phyloP scores from a whole-genome alignment of 2,888 invertebrate genomes.

The Oscheius onirici region DNA sequence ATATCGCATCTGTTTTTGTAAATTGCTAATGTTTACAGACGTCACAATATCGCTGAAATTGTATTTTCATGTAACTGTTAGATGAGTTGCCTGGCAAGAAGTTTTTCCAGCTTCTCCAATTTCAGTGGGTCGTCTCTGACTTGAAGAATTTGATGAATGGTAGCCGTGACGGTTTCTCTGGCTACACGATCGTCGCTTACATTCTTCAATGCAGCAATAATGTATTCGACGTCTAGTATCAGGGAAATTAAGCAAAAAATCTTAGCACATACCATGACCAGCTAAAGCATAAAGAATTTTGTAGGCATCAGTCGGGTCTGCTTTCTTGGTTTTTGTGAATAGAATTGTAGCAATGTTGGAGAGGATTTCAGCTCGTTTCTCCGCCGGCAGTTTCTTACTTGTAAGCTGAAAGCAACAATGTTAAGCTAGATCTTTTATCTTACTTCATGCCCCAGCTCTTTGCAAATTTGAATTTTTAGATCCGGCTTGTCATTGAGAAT shows the following conservation, averaged over 20 bases:
- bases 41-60: neutral
- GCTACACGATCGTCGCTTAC: neutral
- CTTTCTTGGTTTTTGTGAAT: conserved; percentile 16
- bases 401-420: conserved; percentile 6
- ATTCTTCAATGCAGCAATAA: conserved; percentile 5
- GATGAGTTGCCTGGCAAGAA: conserved; percentile 14
- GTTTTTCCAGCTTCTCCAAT: conserved; percentile 19
- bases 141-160: conserved; percentile 3
- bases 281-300: neutral
- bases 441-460: conserved; percentile 8
- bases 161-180: conserved; percentile 6
- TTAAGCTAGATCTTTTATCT: neutral
- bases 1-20: conserved; percentile 3
- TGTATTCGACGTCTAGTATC: conserved; percentile 10
- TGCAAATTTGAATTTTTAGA: neutral
- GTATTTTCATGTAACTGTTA: neutral
- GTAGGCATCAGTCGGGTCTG: neutral
- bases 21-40: neutral
- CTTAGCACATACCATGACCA: conserved; percentile 8
- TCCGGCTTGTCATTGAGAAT: conserved; percentile 11
- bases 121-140: conserved; percentile 7
- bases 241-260: neutral
- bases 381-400: neutral
- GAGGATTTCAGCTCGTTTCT: neutral
- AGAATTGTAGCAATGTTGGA: conserved; percentile 15